phyloP scores from a whole-genome alignment of 2,797 vertebrate genomes.

The Coilia nasus region DNA sequence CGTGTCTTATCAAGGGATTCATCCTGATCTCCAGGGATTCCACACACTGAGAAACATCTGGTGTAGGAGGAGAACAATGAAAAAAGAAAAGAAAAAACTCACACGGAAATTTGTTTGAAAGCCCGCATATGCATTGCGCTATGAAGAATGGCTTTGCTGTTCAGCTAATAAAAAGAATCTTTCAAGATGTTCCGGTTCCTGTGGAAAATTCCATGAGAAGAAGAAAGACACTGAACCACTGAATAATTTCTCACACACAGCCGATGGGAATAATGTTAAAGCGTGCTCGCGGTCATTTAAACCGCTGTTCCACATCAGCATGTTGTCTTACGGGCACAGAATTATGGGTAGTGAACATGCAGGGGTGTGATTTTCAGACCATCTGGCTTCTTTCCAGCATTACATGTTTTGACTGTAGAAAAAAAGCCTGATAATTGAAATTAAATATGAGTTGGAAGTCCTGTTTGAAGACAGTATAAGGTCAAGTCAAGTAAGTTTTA shows the following conservation, averaged over 20 bases:
- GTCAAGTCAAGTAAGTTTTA: no score
- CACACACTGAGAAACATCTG: conserved; percentile 42
- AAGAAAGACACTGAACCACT: neutral
- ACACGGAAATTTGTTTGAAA: conserved; percentile 24
- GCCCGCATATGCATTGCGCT: conserved; percentile 10
- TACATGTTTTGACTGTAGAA: neutral
- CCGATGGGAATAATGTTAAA: neutral
- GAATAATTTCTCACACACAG: neutral
- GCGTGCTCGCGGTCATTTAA: neutral
- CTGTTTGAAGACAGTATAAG: no score
- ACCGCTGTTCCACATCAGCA: neutral
- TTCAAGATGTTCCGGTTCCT: neutral
- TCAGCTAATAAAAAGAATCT: conserved; percentile 13
- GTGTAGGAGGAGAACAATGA: neutral
- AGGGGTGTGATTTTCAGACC: neutral
- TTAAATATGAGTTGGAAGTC: neutral
- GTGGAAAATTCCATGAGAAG: neutral
- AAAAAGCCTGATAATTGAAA: neutral
- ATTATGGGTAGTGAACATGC: neutral
- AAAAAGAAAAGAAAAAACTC: conserved; percentile 32
- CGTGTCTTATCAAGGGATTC: conserved; percentile 43
- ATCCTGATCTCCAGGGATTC: conserved; percentile 41
- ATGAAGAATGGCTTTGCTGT: neutral
- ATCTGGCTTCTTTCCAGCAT: neutral
- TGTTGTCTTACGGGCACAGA: neutral